phyloP scores from a whole-genome alignment of 2,797 vertebrate species.

The Natrix natrix region DNA sequence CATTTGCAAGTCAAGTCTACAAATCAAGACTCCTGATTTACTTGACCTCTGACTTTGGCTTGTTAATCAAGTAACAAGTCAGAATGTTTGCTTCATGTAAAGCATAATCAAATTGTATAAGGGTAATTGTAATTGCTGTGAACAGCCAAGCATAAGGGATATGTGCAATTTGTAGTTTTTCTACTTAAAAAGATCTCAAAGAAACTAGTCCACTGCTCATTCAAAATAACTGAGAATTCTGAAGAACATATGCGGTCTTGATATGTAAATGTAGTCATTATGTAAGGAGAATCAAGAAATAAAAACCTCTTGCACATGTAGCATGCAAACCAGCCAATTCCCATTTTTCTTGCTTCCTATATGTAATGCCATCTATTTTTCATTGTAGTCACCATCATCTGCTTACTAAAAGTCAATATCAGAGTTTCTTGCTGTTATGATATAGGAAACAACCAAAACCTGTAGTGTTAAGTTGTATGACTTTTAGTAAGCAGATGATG shows the following conservation, averaged over 20 bases:
- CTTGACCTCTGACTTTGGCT: background rate
- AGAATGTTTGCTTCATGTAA: background rate
- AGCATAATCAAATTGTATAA: background rate
- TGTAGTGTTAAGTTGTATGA: background rate
- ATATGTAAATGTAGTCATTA: background rate
- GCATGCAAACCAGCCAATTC: background rate
- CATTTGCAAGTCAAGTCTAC: background rate
- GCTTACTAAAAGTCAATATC: background rate
- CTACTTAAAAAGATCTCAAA: background rate
- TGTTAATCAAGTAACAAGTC: background rate
- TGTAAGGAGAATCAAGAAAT: background rate
- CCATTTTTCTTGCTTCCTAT: background rate
- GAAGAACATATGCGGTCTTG: background rate
- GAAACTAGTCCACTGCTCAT: background rate
- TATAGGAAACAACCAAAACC: background rate
- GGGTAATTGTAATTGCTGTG: background rate
- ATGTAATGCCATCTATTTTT: background rate
- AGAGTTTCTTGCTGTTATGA: background rate
- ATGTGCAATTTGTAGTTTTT: background rate
- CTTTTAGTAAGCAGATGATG: background rate
- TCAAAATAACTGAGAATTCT: background rate
- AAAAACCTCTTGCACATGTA: background rate
- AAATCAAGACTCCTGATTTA: background rate
- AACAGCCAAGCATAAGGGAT: background rate
- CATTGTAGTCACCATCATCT: background rate